Base-by-base conservation (phyloP, 1,140 invertebrate genomes). In the Epicauta chinensis region DNA sequence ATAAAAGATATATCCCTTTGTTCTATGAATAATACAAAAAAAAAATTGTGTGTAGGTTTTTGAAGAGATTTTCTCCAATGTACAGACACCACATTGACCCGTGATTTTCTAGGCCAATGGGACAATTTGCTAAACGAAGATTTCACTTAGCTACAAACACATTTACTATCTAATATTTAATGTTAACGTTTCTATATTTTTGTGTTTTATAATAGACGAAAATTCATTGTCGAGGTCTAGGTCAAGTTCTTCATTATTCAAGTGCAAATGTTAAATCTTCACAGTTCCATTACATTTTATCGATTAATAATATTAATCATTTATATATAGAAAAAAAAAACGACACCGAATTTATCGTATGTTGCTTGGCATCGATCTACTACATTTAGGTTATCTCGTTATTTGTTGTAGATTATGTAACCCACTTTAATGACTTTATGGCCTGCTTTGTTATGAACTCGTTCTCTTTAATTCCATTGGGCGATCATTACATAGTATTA, bases 131-230 rank as follows among this genome's bases (percentile, higher is more conserved):
- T 51, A 51, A 38, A 51, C 48, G 38, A 41, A 51, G 48, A 51
- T 51, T 51, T 51, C 48, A 51, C 48, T 51, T 51, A 51, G 38
- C 48, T 40, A 38, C 30, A 30, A 37, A 38, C 48, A 36, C 38
- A 51, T 51, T 51, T 51, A 51, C 48, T 51, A 51, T 51, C 48
- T 51, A 51, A 51, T 34, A 51, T 51, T 51, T 51, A 51, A 51
- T 51, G 23, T 38, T 31, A 37, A 23, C 47, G 47, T 30, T 50
- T 15, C 17, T 30, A 40, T 41, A 39, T 39, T 39, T 51, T 31
- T 32, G 41, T 23, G 23, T 23, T 23, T 23, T 23, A 23, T 23
- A 5, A 23, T 23, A 5, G 23, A 51, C 40, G 41, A 41, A 40
- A 35, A 34, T 23, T 35, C 32, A 51, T 32, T 38, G 38, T 35